Evolutionary conservation across 2,888 invertebrate genomes (phyloP).

Genomic region (Siphonodentalium dalli): DNA sequence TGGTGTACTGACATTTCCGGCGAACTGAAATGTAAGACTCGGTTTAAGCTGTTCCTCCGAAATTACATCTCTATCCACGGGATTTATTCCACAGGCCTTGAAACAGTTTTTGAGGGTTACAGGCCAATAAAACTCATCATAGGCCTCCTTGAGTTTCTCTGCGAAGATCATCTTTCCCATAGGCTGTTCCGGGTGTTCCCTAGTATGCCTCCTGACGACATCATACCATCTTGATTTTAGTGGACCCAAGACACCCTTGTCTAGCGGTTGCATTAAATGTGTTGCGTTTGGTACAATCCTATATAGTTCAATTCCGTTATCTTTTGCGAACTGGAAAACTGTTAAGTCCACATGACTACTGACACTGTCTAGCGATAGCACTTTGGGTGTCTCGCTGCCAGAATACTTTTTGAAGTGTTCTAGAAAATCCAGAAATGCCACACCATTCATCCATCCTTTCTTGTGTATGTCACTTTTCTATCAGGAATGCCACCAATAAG

Average conservation of each 20-base stretch:
- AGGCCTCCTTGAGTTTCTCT: slow-evolving; percentile 29
- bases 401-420: slow-evolving; percentile 22
- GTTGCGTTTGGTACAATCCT: slow-evolving; percentile 27
- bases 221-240: slow-evolving; percentile 25
- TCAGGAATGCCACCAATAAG: slow-evolving; percentile 22
- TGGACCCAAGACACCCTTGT: slow-evolving; percentile 32
- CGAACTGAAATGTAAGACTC: neutral
- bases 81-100: slow-evolving; percentile 25
- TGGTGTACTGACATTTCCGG: no score
- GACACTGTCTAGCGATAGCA: slow-evolving; percentile 26
- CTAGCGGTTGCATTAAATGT: slow-evolving; percentile 33
- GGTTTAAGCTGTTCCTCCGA: slow-evolving; percentile 11
- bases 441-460: slow-evolving; percentile 28
- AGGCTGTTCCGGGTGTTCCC: slow-evolving; percentile 24
- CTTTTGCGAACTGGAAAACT: slow-evolving; percentile 18
- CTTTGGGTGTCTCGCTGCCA: slow-evolving; percentile 18
- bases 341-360: slow-evolving; percentile 18
- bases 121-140: slow-evolving; percentile 24
- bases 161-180: slow-evolving; percentile 28
- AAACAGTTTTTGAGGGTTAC: slow-evolving; percentile 29
- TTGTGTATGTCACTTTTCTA: slow-evolving; percentile 18
- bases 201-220: slow-evolving; percentile 14
- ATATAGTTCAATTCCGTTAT: slow-evolving; percentile 26
- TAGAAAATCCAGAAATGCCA: slow-evolving; percentile 17
- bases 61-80: slow-evolving; percentile 12